Evolutionary conservation across 2,797 vertebrate genomes (phyloP), one percentile per base, ranked within the genome.

Genomic region (Clarias laeviceps): DNA sequence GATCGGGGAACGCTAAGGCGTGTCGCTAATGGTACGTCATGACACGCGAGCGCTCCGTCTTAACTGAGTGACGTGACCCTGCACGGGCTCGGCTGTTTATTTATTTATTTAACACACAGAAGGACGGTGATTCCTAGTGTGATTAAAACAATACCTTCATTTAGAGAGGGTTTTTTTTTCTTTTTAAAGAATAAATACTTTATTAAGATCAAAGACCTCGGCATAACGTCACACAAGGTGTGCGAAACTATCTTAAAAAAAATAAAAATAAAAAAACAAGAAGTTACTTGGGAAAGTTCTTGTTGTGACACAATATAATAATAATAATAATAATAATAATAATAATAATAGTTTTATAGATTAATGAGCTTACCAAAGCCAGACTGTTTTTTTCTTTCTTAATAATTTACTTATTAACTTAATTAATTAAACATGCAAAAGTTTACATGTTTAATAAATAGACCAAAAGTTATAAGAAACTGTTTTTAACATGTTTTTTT

Each of bases 11-110:
- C 1, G 29, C 56, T 45, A 11, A 45, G 0, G 73, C 59, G 34
- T 81, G 72, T 24, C 54, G 69, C 65, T 85, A 15, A 82, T 82
- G 59, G 78, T 56, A 18, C 69, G 14, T 54, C 59, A 12, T 24
- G 77, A 78, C 76, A 14, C 77, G 54, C 45, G 68, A 45, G 45
- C 9, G 45, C 59, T 70, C 22, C 2, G 29, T 66, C 34, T 70
- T 62, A 61, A 40, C 82, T 82, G 27, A 24, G 20, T 5, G 4
- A 66, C 12, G 18, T 45, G 61, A 76, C 59, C 22, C 24, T 37
- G 45, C 6, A 7, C 8, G 12, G 77, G 20, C 17, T 79, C 29
- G 11, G 14, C n/a, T 27, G 61, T 64, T 57, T 56, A 37, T 9
- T 45, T 1, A 45, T 45, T 45, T 9, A 76, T 57, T 74, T 18